Percentiles rank a stretch among this genome's conserved stretches.
These are phyloP conservation scores for Origma solitaria DNA, from an alignment of 2,113 vertebrate genomes.

Conservation along the genomic window DNA sequence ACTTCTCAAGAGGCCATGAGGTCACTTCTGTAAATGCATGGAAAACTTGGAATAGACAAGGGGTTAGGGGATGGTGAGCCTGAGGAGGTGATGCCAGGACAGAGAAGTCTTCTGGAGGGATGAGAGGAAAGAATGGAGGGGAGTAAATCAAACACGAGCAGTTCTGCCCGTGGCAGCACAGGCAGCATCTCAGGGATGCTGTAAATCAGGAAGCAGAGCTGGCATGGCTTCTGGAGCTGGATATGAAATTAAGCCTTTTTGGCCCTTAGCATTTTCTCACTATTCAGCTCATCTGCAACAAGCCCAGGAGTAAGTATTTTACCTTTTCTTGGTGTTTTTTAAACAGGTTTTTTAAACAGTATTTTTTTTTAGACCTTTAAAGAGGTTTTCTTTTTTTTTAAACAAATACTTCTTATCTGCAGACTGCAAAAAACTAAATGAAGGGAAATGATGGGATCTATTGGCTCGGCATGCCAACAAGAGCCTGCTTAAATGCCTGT, in stretches of 20 bases:
- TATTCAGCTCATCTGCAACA: not conserved
- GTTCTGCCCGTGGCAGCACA: not conserved
- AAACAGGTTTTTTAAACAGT: no score
- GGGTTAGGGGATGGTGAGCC: not conserved
- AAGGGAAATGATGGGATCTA: not conserved
- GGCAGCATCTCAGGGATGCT: not conserved
- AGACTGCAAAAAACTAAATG: not conserved
- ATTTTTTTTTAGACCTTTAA: no score
- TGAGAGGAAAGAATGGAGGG: not conserved
- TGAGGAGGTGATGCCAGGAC: not conserved
- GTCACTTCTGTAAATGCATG: not conserved
- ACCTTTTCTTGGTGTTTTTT: not conserved
- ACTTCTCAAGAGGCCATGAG: not conserved
- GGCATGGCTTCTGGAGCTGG: not conserved
- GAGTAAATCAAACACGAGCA: not conserved
- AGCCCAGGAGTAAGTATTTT: not conserved
- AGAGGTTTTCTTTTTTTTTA: not conserved
- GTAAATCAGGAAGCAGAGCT: not conserved
- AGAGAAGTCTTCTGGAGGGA: not conserved
- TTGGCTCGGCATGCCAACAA: accelerated
- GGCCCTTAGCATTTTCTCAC: not conserved
- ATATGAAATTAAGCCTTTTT: not conserved
- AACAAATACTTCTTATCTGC: not conserved
- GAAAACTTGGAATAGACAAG: not conserved
- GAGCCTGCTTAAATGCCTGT: not conserved